A percentile compares a stretch with the other conserved stretches of the same genome.
Conservation (phyloP, 1,140 invertebrate genomes). For the Grapholita molesta region DNA sequence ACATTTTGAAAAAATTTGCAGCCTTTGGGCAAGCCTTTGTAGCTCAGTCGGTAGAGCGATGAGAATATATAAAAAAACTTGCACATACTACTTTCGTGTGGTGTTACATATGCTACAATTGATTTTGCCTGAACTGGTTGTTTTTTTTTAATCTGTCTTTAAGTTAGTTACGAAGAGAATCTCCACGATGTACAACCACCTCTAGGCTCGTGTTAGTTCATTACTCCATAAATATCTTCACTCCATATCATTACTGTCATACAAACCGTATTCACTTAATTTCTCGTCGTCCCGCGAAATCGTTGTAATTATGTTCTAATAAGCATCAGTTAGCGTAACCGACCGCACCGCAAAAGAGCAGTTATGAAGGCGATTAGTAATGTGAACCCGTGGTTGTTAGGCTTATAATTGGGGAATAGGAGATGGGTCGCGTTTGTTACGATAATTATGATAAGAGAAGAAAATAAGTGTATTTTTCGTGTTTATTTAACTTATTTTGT, state of each 20-base stretch:
- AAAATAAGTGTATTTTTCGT: not conserved
- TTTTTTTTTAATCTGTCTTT: too few species aligned
- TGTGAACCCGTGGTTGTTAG: not conserved
- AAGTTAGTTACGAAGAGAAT: too few species aligned
- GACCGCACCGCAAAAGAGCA: slow-evolving; percentile 1
- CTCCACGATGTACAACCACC: too few species aligned
- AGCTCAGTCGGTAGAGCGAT: too few species aligned
- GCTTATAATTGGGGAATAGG: slow-evolving; percentile 1
- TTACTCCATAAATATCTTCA: not conserved
- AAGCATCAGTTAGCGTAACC: not conserved
- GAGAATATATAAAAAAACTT: too few species aligned
- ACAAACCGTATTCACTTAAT: slow-evolving; percentile 5
- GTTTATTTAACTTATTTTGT: not conserved
- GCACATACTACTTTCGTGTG: too few species aligned
- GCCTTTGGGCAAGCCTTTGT: too few species aligned
- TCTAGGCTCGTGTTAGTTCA: not conserved
- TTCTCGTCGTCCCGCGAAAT: not conserved
- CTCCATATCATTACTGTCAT: not conserved
- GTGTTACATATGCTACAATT: too few species aligned
- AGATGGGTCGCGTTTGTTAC: slow-evolving; percentile 2
- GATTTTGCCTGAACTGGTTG: too few species aligned
- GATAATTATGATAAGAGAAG: not conserved
- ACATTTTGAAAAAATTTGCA: too few species aligned
- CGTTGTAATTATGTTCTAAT: not conserved
- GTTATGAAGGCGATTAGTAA: slow-evolving; percentile 11